Base-by-base conservation (phyloP, 2,797 vertebrate species). In the Ibycter americanus region DNA sequence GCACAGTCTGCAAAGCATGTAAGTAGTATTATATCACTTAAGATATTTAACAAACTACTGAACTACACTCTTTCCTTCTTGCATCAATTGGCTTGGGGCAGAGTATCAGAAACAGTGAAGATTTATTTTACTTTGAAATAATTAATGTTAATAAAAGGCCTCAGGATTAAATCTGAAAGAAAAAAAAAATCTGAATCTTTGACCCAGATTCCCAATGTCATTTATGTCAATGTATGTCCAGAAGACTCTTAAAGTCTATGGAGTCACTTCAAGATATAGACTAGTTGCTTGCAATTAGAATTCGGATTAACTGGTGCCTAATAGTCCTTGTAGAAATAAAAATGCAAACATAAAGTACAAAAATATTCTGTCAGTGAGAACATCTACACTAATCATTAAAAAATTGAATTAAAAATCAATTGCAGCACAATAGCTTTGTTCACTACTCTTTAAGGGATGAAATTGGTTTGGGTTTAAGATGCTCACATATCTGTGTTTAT, bases 41-140 rank as follows among this genome's bases (percentile, higher is more conserved):
- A 96, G 87, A 71, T 94, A 85, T 62, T 96, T 97, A 84, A 94
- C 89, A 84, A 93, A 91, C 58, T 90, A 27, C 76, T 91, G 87
- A 96, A 92, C 65, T 72, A 95, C 67, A 66, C 46, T 88, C 12
- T 87, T 87, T 80, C 81, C 85, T 93, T 95, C 65, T 89, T 88
- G 40, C 47, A 90, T 96, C 66, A 80, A 32, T 92, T 95, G 72
- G 65, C 87, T 92, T 89, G 55, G 95, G 93, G 87, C 89, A 95
- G 82, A 92, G 46, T 94, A 97, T 96, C 74, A 92, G 84, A 96
- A 92, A 55, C 42, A 89, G 93, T 97, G 97, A 98, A 97, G 97
- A 95, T 94, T 97, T 97, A 78, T 93, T 93, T 97, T 96, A 89
- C 67, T 97, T 96, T 86, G 86, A 97, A 97, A 96, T 71, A 97